These are phyloP conservation scores for Drosophila setosimentum DNA, from an alignment of 2,888 invertebrate genomes.

Conservation along the genomic window DNA sequence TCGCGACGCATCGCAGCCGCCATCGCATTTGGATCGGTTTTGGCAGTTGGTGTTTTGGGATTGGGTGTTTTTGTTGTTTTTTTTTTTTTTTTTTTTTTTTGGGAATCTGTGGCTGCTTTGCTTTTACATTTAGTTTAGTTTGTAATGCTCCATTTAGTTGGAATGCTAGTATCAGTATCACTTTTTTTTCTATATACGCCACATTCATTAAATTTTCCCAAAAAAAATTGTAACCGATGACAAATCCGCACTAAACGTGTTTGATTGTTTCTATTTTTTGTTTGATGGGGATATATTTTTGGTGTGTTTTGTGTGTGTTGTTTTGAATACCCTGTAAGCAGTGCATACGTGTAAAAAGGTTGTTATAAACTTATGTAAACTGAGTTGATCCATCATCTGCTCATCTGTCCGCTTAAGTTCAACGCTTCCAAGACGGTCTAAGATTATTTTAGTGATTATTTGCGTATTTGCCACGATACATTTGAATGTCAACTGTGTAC, in stretches of 20 bases:
- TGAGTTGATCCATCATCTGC: background rate
- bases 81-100: background rate
- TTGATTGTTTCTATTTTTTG: constrained; percentile 61
- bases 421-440: too few species aligned
- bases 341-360: background rate
- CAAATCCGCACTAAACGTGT: constrained; percentile 75
- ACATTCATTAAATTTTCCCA: constrained; percentile 11
- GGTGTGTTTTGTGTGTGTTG: constrained; percentile 44
- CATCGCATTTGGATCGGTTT: constrained; percentile 43
- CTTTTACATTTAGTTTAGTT: constrained; percentile 73
- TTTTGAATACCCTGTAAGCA: constrained; percentile 24
- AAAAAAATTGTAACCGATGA: constrained; percentile 54
- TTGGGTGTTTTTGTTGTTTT: background rate
- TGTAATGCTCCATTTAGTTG: constrained; percentile 73
- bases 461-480: background rate
- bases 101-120: constrained; percentile 57
- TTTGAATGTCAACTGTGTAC: background rate
- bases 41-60: constrained; percentile 2
- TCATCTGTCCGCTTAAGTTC: background rate
- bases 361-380: background rate
- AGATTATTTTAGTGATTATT: background rate
- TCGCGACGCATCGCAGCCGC: constrained; percentile 76
- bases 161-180: constrained; percentile 20
- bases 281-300: background rate
- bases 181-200: background rate